Percentiles rank a stretch among this genome's conserved stretches.
Conservation (phyloP, 2,797 vertebrate species). For the Selene dorsalis region DNA sequence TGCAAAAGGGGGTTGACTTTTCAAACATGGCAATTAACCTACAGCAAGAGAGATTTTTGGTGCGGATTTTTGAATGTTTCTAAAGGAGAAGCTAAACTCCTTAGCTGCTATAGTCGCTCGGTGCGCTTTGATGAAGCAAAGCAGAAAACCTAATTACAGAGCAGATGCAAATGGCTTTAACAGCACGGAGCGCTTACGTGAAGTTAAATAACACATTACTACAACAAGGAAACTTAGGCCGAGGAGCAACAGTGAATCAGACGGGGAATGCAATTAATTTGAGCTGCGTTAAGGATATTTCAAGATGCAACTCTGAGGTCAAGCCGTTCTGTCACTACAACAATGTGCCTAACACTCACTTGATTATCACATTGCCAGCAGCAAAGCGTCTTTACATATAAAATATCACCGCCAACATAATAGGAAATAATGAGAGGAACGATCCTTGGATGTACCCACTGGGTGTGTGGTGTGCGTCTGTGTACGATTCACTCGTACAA, state of each 20-base stretch:
- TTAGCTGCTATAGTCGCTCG: constrained; percentile 19
- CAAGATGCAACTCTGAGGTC: constrained; percentile 24
- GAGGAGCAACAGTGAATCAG: constrained; percentile 37
- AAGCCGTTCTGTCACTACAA: not conserved
- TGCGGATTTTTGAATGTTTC: constrained; percentile 55
- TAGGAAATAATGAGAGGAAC: constrained; percentile 12
- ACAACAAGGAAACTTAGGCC: constrained; percentile 27
- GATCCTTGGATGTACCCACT: constrained; percentile 17
- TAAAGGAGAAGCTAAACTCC: constrained; percentile 40
- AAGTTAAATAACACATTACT: constrained; percentile 44
- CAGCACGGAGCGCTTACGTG: constrained; percentile 33
- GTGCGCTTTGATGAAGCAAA: constrained; percentile 33
- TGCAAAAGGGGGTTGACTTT: constrained; percentile 59
- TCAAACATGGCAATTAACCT: constrained; percentile 77
- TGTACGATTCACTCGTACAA: constrained; percentile 21
- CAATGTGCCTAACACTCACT: constrained; percentile 11
- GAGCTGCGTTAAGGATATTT: constrained; percentile 13
- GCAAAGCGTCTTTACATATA: constrained; percentile 24
- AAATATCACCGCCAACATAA: constrained; percentile 18
- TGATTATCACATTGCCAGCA: constrained; percentile 38
- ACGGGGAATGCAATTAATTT: constrained; percentile 56
- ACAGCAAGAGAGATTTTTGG: constrained; percentile 51
- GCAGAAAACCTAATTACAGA: constrained; percentile 43
- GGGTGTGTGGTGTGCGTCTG: constrained; percentile 7
- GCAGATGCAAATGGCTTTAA: constrained; percentile 35